Evolutionary conservation across 2,888 invertebrate species (phyloP), one percentile per base, ranked within the genome.

Genomic region (Xestoiulus laeticollis): DNA sequence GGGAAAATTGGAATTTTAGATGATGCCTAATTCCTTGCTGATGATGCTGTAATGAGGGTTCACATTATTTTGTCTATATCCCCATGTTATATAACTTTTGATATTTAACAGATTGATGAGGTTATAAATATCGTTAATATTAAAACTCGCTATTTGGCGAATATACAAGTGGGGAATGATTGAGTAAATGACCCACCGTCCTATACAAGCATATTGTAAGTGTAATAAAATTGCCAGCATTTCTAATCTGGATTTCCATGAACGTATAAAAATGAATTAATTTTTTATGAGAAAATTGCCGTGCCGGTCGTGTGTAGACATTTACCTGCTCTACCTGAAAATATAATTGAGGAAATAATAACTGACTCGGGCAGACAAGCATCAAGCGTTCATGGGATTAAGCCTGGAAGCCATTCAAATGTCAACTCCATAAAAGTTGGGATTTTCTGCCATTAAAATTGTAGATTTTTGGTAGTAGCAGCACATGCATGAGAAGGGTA

Each of bases 261-360:
- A 68, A 68, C 68, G 68, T 22, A 68, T 68, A 68, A 68, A 68
- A 68, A 68, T 68, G 68, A 26, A 26, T 68, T 26, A 26, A 68
- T 68, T 68, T 68, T 68, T 68, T 68, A 68, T 68, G 68, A 68
- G 68, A 26, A 68, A 68, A 68, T 68, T 68, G 68, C 68, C 22
- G 68, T 68, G 68, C 68, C 22, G 26, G 10, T 22, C 26, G 68
- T 68, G 68, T 68, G 68, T 26, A 68, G 68, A 68, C 68, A 68
- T 68, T 68, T 68, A 68, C 68, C 68, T 26, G 68, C 68, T 68
- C 68, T 68, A 68, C 26, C 68, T 68, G 68, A 68, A 68, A 68
- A 68, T 68, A 68, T 48, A 68, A 68, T 68, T 68, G 68, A 68
- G 68, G 68, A 68, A 68, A 68, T 68, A 68, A 68, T 68, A 68